Percentiles rank a stretch among this genome's conserved stretches.
These are phyloP conservation scores for Heteromurus nitidus DNA, from an alignment of 2,888 invertebrate species.

Conservation along the genomic window DNA sequence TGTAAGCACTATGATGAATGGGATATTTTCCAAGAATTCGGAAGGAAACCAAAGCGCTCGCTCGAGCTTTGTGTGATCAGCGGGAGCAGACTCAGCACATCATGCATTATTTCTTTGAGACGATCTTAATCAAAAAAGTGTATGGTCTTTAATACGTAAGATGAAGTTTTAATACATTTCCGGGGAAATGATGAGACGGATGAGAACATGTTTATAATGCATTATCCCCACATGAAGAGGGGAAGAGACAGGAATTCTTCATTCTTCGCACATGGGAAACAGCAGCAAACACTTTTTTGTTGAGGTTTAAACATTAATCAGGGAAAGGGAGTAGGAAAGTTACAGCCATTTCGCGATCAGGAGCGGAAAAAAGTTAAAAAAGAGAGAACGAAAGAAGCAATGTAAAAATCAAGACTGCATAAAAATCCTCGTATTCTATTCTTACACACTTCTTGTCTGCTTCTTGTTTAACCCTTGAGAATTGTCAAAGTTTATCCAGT, in stretches of 20 bases:
- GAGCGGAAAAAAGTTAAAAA: slow-evolving; percentile 19
- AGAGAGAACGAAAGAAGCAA: background rate
- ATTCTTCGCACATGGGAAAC: background rate
- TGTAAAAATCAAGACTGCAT: background rate
- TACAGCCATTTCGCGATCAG: background rate
- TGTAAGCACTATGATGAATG: background rate
- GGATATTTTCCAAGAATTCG: background rate
- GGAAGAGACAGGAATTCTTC: too few species aligned
- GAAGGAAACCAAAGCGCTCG: background rate
- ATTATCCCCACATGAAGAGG: too few species aligned
- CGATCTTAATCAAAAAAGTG: background rate
- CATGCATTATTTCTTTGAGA: background rate
- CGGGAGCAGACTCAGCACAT: background rate
- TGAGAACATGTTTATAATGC: slow-evolving; percentile 37
- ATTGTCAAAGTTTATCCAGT: background rate
- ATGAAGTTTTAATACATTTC: slow-evolving; percentile 26
- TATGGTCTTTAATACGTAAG: slow-evolving; percentile 16
- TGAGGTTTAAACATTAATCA: too few species aligned
- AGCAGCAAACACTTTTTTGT: too few species aligned
- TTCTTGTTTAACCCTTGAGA: background rate
- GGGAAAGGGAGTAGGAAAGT: background rate
- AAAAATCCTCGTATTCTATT: background rate
- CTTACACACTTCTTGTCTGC: too few species aligned
- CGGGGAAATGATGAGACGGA: slow-evolving; percentile 18
- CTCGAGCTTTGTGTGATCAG: too few species aligned